Evolutionary conservation across 2,797 vertebrate genomes (phyloP).

Genomic region (Alectoris magna): DNA sequence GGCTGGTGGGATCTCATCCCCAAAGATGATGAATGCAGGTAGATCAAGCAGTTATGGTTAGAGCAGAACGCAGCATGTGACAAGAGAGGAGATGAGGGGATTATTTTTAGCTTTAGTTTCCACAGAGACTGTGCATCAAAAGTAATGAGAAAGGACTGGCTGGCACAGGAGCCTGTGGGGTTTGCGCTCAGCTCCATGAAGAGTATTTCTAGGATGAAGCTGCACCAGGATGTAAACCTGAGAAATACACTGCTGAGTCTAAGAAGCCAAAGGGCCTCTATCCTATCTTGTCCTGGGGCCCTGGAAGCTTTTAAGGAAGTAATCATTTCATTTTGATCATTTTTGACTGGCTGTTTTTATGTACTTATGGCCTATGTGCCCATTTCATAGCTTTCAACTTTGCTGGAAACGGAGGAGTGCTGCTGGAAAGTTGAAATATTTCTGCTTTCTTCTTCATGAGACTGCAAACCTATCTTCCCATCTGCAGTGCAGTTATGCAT

Average conservation of each 20-base stretch:
- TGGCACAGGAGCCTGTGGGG: not conserved
- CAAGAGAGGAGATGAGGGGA: slow-evolving; percentile 19
- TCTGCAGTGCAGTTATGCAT: not conserved
- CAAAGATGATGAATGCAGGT: not conserved
- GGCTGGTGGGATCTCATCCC: not conserved
- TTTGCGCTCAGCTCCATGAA: not conserved
- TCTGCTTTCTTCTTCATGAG: not conserved
- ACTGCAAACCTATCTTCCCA: not conserved
- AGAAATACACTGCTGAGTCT: not conserved
- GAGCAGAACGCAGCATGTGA: not conserved
- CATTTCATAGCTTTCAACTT: not conserved
- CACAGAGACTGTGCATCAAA: slow-evolving; percentile 61
- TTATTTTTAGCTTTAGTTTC: slow-evolving; percentile 69
- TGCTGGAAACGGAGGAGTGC: not conserved
- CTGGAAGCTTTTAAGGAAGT: not conserved
- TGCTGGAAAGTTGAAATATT: not conserved
- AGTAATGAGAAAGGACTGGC: slow-evolving; percentile 38
- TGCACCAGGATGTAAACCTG: not conserved
- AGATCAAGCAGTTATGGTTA: not conserved
- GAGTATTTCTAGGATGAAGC: not conserved
- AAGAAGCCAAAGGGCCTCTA: not conserved
- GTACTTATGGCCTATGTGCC: too few relatives aligned
- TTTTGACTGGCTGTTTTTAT: not conserved
- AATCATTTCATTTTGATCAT: not conserved
- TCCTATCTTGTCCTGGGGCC: not conserved